These are phyloP conservation scores for Arctia plantaginis DNA, from an alignment of 2,888 invertebrate species.

Conservation along the genomic window DNA sequence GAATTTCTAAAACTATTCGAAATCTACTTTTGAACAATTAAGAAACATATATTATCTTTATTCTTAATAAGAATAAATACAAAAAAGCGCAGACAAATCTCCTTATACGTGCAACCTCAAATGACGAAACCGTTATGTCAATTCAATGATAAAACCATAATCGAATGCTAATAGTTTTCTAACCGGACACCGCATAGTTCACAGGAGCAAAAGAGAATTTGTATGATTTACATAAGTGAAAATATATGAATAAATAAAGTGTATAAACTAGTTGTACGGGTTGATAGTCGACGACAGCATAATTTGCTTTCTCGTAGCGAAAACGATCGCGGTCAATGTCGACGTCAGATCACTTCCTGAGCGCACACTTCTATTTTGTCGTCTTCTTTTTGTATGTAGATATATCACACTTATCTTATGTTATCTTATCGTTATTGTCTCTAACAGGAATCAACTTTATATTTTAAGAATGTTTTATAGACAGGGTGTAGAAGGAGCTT, in stretches of 20 bases:
- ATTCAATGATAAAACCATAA: conserved; percentile 19
- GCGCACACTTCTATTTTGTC: not conserved
- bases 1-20: not conserved
- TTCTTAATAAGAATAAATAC: not conserved
- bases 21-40: not conserved
- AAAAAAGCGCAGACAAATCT: conserved; percentile 2
- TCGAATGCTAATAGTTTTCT: conserved; percentile 45
- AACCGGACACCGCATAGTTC: conserved; percentile 68
- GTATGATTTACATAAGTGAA: conserved; percentile 83
- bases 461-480: not conserved
- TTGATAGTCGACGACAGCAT: conserved; percentile 43
- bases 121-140: conserved; percentile 14
- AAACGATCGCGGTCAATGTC: conserved; percentile 56
- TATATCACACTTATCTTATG: not conserved
- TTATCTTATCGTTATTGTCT: not conserved
- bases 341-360: conserved; percentile 11
- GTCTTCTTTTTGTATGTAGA: not conserved
- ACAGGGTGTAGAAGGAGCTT: no score
- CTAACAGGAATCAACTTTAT: not conserved
- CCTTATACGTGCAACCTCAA: not conserved
- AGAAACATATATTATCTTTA: not conserved
- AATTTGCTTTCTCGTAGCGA: conserved; percentile 75
- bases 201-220: conserved; percentile 60
- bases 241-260: conserved; percentile 71
- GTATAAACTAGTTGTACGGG: conserved; percentile 65